Evolutionary conservation across 2,797 vertebrate genomes (phyloP), one percentile per base, ranked within the genome.

Genomic region (Arnoldichthys spilopterus): DNA sequence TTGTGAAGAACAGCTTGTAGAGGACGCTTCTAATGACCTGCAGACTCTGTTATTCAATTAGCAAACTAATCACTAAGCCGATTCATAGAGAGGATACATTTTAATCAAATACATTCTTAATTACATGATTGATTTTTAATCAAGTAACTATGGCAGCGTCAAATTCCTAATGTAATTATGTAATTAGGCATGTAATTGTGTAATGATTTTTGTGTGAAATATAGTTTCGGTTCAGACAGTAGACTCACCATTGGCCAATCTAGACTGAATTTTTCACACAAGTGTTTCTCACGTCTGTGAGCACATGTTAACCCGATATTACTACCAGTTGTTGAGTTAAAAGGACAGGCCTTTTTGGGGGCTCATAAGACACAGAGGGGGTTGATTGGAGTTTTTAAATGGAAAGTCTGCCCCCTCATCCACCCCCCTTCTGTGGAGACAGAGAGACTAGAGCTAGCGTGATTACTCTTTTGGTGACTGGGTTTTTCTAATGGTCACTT

Each of bases 401-500:
- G 74, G 80, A 80, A 86, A 85, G 59, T 79, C 83, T 56, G 43
- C 76, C 74, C 74, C 30, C 79, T 76, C 54, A 54, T 72, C 75
- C 30, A 40, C 61, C 74, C 68, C 90, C 88, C 90, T 88, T 90
- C 85, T 88, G 81, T 81, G 84, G 89, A 91, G 90, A 86, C 84
- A 87, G 82, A 82, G 75, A 75, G 89, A 82, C 87, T 87, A 76
- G 72, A 59, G 73, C 59, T 86, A 87, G 86, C 81, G 73, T 87
- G 90, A 90, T 86, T 84, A 82, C 89, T 82, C 87, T 85, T 86
- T 85, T 80, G 87, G 81, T 83, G 88, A 85, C 82, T 89, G 70
- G 84, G 64, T 85, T 82, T 79, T 78, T 83, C 89, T 91, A 89
- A 88, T 83, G 91, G 85, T 77, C 83, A 81, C 87, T 91, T 91